A percentile compares a stretch with the other conserved stretches of the same genome.
Evolutionary conservation across 2,888 invertebrate species (phyloP).

Genomic region (Buathra laborator): DNA sequence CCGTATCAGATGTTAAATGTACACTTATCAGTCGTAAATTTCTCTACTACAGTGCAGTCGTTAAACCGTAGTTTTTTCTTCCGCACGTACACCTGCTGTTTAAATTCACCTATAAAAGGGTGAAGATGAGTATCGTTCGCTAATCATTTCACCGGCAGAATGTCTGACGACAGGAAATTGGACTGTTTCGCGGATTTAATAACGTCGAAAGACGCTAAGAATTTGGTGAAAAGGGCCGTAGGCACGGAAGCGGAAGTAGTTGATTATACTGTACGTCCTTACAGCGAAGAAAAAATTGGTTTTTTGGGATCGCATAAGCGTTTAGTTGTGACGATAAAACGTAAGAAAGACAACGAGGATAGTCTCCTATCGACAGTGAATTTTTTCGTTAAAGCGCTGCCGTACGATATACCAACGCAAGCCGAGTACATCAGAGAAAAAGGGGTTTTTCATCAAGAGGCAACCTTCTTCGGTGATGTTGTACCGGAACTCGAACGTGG

Average conservation of each 20-base stretch:
- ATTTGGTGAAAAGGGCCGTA: constrained; percentile 42
- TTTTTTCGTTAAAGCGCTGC: constrained; percentile 88
- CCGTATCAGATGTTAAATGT: constrained; percentile 12
- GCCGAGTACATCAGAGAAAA: constrained; percentile 86
- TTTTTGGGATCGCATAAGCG: constrained; percentile 77
- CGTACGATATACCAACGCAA: constrained; percentile 85
- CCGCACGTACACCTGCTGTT: background rate
- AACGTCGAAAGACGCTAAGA: constrained; percentile 56
- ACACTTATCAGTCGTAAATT: constrained; percentile 56
- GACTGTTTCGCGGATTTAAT: constrained; percentile 49
- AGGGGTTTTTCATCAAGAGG: constrained; percentile 86
- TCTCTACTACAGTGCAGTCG: constrained; percentile 2
- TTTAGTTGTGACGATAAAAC: constrained; percentile 69
- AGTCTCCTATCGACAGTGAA: constrained; percentile 57
- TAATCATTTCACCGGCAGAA: constrained; percentile 1
- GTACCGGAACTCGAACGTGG: constrained; percentile 82
- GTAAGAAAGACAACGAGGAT: constrained; percentile 27
- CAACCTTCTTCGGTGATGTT: constrained; percentile 84
- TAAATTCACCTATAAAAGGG: constrained; percentile 13
- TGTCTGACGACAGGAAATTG: constrained; percentile 37
- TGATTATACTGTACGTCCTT: constrained; percentile 72
- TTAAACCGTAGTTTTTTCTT: constrained; percentile 4
- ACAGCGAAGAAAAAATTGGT: constrained; percentile 78
- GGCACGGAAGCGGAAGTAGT: constrained; percentile 68
- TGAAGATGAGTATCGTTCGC: background rate